Percentiles rank a stretch among this genome's conserved stretches.
Evolutionary conservation across 2,888 invertebrate genomes (phyloP).

Genomic region (Erynnis tages): DNA sequence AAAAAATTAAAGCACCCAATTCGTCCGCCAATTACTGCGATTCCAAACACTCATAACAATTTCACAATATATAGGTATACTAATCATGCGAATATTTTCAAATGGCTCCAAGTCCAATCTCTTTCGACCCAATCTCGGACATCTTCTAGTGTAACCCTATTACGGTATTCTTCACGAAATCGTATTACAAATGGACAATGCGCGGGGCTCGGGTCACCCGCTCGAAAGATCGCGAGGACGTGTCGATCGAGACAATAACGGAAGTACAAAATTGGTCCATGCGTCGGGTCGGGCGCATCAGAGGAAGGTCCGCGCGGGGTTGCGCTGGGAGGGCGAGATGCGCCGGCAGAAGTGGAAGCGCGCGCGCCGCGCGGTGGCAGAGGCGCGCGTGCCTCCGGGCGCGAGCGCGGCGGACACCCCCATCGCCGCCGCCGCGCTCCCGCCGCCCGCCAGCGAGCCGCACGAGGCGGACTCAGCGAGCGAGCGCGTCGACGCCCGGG

Average conservation of each 20-base stretch:
- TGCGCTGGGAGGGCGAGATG: constrained; percentile 60
- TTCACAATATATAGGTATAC: constrained; percentile 30
- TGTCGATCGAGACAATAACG: constrained; percentile 64
- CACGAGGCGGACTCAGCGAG: constrained; percentile 76
- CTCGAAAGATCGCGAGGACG: constrained; percentile 63
- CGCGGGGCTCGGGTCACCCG: constrained; percentile 49
- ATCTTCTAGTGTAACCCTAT: constrained; percentile 47
- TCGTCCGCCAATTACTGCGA: constrained; percentile 63
- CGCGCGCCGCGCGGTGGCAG: constrained; percentile 48
- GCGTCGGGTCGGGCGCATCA: constrained; percentile 59
- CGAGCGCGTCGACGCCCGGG: constrained; percentile 72
- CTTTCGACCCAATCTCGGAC: constrained; percentile 50
- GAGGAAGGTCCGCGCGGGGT: constrained; percentile 67
- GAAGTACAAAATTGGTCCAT: constrained; percentile 78
- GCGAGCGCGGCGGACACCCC: constrained; percentile 38
- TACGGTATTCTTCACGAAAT: constrained; percentile 54
- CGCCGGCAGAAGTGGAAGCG: constrained; percentile 74
- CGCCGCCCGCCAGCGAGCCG: constrained; percentile 59
- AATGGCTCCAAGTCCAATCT: constrained; percentile 36
- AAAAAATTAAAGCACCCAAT: constrained; percentile 73
- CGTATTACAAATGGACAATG: constrained; percentile 65
- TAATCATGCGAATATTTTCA: constrained; percentile 32
- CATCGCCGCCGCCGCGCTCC: constrained; percentile 41
- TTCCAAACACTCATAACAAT: constrained; percentile 37
- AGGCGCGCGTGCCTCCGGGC: constrained; percentile 44